phyloP scores from a whole-genome alignment of 2,113 vertebrate genomes.

The Poeciliopsis turrubarensis region DNA sequence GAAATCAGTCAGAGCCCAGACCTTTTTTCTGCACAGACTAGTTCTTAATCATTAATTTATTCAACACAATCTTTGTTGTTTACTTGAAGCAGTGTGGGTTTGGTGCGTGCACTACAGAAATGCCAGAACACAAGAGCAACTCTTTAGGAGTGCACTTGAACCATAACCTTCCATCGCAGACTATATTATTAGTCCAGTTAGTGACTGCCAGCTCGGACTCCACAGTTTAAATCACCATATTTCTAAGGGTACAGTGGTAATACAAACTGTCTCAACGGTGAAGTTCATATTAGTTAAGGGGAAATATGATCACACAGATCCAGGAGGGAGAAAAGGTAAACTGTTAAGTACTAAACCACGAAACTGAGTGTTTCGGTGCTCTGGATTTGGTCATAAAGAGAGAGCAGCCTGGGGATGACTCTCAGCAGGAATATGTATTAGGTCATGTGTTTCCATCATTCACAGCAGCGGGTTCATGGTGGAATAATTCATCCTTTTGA shows the following conservation, averaged over 20 bases:
- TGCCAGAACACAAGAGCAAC: too few relatives aligned
- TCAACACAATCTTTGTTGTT: too few relatives aligned
- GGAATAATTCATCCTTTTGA: conserved; percentile 36
- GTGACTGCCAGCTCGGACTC: not conserved
- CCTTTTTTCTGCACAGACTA: too few relatives aligned
- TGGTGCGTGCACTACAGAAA: too few relatives aligned
- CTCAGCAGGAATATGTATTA: conserved; percentile 47
- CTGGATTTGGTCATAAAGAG: conserved; percentile 30
- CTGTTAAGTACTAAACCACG: not conserved
- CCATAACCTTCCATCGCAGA: not conserved
- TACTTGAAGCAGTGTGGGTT: too few relatives aligned
- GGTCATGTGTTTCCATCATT: conserved; percentile 48
- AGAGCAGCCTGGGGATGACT: not conserved
- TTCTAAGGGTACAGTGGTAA: conserved; percentile 3
- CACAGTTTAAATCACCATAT: not conserved
- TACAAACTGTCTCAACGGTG: not conserved
- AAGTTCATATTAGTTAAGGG: conserved; percentile 5
- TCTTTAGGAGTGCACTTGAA: not conserved
- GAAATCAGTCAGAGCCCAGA: too few relatives aligned
- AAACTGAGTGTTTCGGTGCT: conserved; percentile 1
- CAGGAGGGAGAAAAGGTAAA: not conserved
- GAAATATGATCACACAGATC: not conserved
- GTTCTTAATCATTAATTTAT: too few relatives aligned
- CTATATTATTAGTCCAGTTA: not conserved
- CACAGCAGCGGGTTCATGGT: conserved; percentile 26